Evolutionary conservation across 30 jellyfish, hydroid and myxozoan species (phyloP).

Genomic region (Hydractinia echinata): DNA sequence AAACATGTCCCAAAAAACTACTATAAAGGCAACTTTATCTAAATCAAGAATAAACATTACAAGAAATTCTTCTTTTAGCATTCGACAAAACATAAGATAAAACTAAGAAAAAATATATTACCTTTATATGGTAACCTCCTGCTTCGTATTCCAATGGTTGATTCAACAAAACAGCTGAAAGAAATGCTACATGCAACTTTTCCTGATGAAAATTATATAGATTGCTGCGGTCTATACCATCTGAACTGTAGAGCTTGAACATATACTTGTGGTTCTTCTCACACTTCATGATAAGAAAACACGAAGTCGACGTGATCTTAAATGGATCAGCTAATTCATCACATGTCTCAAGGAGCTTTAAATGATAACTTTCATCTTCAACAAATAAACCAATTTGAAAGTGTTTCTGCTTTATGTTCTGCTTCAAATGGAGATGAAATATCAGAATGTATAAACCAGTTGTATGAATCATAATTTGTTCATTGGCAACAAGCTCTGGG

Average conservation of each 20-base stretch:
- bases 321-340: conserved; percentile 1
- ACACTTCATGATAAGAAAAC: neutral
- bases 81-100: too few species aligned
- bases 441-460: neutral
- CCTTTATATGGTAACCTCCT: neutral
- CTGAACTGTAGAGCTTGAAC: neutral
- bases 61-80: too few species aligned
- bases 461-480: conserved; percentile 2
- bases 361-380: neutral
- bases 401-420: neutral
- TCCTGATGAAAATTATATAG: neutral
- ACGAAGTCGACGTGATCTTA: neutral
- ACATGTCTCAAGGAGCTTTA: neutral
- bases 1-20: too few species aligned
- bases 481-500: conserved; percentile 8
- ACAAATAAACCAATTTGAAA: neutral
- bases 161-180: neutral
- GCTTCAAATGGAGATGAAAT: neutral
- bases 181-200: neutral
- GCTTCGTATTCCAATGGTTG: conserved; percentile 4
- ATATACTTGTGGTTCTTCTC: neutral
- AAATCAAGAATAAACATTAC: too few species aligned
- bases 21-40: too few species aligned
- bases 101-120: neutral
- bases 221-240: neutral